Percentiles rank a stretch among this genome's conserved stretches.
Evolutionary conservation across 2,797 vertebrate species (phyloP).

Genomic region (Diplodus sargus): DNA sequence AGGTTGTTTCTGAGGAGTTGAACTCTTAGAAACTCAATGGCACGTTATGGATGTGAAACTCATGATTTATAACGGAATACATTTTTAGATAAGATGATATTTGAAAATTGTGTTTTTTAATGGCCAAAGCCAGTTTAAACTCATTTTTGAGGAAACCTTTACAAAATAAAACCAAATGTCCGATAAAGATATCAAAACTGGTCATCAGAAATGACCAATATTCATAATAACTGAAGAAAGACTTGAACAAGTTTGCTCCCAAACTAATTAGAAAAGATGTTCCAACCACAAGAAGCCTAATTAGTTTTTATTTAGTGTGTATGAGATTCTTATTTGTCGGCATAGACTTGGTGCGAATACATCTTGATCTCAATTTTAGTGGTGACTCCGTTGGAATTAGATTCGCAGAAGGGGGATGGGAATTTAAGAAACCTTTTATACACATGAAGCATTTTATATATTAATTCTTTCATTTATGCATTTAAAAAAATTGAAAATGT

Average conservation of each 20-base stretch:
- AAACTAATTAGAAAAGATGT: slow-evolving; percentile 3
- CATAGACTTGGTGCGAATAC: background rate
- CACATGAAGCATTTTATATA: background rate
- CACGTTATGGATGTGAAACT: background rate
- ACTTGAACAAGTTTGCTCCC: background rate
- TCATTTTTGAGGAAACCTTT: background rate
- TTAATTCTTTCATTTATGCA: too few species aligned
- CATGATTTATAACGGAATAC: background rate
- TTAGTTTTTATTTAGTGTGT: slow-evolving; percentile 6
- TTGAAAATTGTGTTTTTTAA: background rate
- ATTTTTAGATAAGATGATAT: slow-evolving; percentile 1
- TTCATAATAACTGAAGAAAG: background rate
- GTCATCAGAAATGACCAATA: background rate
- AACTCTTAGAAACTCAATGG: slow-evolving; percentile 14
- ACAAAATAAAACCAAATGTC: background rate
- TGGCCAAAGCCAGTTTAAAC: too few species aligned
- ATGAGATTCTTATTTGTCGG: background rate
- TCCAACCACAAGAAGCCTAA: background rate
- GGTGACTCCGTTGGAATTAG: background rate
- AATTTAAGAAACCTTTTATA: too few species aligned
- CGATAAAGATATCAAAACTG: background rate
- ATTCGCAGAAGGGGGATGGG: background rate
- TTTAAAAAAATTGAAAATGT: background rate
- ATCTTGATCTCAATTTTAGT: background rate
- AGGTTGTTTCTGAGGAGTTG: slow-evolving; percentile 43